Conservation (phyloP, 2,888 invertebrate genomes). For the Pardosa pseudoannulata region DNA sequence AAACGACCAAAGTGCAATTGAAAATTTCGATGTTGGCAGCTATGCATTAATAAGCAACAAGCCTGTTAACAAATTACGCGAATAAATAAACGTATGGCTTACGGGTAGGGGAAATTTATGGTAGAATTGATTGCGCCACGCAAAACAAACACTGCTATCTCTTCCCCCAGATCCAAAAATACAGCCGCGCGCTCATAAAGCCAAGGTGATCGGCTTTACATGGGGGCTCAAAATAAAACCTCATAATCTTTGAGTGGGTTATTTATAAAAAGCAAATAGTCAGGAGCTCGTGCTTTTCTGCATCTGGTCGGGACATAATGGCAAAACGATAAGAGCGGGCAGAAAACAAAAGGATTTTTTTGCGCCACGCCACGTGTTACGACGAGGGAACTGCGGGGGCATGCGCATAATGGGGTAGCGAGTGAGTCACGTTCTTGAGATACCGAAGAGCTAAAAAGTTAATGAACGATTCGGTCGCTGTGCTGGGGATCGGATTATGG, state of each 20-base stretch:
- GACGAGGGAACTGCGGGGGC: background rate
- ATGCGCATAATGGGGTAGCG: conserved; percentile 2
- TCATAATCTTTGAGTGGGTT: conserved; percentile 35
- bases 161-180: conserved; percentile 2
- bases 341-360: conserved; percentile 49
- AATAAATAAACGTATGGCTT: background rate
- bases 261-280: conserved; percentile 55
- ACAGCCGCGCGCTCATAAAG: background rate
- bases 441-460: background rate
- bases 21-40: no score
- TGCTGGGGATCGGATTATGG: no score
- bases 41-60: no score
- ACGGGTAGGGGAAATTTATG: background rate
- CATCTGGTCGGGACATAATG: conserved; percentile 41
- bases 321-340: conserved; percentile 49
- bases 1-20: no score
- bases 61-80: background rate
- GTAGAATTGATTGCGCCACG: background rate
- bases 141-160: background rate
- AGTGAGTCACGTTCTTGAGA: conserved; percentile 3
- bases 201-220: conserved; percentile 1
- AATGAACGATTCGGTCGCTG: background rate
- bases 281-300: conserved; percentile 19
- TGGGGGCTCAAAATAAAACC: conserved; percentile 2
- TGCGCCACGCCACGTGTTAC: conserved; percentile 15